Evolutionary conservation across 2,888 invertebrate species (phyloP), one percentile per base, ranked within the genome.

Genomic region (Mayetiola destructor): DNA sequence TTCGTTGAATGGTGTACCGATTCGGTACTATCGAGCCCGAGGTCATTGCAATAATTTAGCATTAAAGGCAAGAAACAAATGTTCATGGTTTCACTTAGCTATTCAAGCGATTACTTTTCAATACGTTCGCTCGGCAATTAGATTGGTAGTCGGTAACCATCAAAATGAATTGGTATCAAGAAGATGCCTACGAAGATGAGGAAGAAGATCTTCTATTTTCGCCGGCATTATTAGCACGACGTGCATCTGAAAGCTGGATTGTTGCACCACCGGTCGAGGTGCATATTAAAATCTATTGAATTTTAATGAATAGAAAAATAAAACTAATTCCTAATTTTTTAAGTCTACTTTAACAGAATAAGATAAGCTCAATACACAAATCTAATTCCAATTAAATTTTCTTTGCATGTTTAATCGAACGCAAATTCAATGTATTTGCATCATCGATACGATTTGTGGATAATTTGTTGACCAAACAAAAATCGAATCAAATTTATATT

Each of bases 191-290:
- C 64, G 85, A 85, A 63, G 87, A 87, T 64, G 88, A 88, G 68
- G 89, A 89, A 65, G 88, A 88, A 69, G 88, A 87, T 64, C 78
- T 89, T 64, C 78, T 88, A 79, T 89, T 84, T 75, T 89, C 89
- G 66, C 90, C 90, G 62, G 90, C 90, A 60, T 78, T 90, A 61
- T 79, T 90, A 75, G 89, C 90, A 60, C 77, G 90, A 62, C 77
- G 90, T 63, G 90, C 90, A 55, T 88, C 88, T 20, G 89, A 89
- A 71, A 88, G 88, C 70, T 90, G 90, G 89, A 90, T 90, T 64
- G 85, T 86, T 66, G 84, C 88, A 63, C 88, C 88, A 70, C 88
- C 88, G 56, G 80, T 84, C 60, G 88, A 90, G 88, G 89, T 88
- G 80, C 67, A 65, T 63, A 36, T 18, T 23, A 14, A 42, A 37